Evolutionary conservation across 2,797 vertebrate genomes (phyloP).

Genomic region (Platalea minor): DNA sequence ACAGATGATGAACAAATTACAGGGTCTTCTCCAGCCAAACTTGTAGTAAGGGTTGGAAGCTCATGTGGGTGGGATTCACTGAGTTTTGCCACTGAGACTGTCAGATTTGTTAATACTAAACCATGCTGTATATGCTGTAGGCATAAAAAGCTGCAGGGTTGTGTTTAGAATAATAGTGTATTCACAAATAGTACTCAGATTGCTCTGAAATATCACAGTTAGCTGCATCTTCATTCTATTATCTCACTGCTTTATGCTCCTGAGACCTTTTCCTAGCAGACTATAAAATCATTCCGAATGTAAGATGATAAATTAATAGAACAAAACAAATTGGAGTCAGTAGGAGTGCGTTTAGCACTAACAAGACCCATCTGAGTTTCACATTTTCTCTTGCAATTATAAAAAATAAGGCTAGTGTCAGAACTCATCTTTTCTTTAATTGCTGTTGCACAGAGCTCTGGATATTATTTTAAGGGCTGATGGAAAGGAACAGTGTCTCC

Average conservation of each 20-base stretch:
- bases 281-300: constrained; percentile 40
- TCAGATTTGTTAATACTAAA: not conserved
- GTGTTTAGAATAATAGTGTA: constrained; percentile 19
- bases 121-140: not conserved
- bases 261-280: constrained; percentile 47
- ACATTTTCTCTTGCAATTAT: constrained; percentile 33
- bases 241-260: constrained; percentile 34
- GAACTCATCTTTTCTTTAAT: constrained; percentile 31
- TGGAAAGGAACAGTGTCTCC: not conserved
- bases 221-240: constrained; percentile 41
- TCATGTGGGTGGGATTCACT: not conserved
- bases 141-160: not conserved
- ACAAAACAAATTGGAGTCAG: constrained; percentile 49
- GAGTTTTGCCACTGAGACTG: not conserved
- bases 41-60: not conserved
- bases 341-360: constrained; percentile 49
- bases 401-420: constrained; percentile 32
- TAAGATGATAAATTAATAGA: constrained; percentile 54
- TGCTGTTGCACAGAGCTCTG: not conserved
- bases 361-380: constrained; percentile 60
- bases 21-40: not conserved
- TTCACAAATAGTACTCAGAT: not conserved
- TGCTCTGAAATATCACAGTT: constrained; percentile 38
- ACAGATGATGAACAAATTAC: not conserved
- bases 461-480: not conserved